These are phyloP conservation scores for Diplodus puntazzo DNA, from an alignment of 2,797 vertebrate genomes.

Conservation along the genomic window DNA sequence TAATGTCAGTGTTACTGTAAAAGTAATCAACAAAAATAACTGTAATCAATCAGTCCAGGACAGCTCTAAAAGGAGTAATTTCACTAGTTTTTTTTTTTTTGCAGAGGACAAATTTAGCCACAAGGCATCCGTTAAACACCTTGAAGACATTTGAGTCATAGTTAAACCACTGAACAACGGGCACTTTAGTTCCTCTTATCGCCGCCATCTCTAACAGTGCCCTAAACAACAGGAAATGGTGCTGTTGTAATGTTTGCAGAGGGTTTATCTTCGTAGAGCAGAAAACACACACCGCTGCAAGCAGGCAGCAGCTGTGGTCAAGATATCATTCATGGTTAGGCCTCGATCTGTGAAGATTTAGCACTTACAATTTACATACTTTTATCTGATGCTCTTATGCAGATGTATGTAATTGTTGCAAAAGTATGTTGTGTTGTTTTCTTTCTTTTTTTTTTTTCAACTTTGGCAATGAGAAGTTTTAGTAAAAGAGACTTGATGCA, in stretches of 20 bases:
- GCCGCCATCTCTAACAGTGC: background rate
- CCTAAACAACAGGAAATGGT: slow-evolving; percentile 12
- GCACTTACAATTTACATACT: background rate
- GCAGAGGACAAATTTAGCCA: background rate
- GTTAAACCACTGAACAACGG: background rate
- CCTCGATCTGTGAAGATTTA: background rate
- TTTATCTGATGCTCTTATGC: background rate
- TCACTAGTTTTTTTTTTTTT: background rate
- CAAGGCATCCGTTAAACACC: slow-evolving; percentile 1
- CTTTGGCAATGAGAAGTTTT: background rate
- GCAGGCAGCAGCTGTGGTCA: background rate
- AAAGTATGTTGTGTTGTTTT: background rate
- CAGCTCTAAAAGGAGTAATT: background rate
- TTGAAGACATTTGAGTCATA: slow-evolving; percentile 3
- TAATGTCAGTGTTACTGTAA: slow-evolving; percentile 1
- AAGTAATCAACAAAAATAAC: background rate
- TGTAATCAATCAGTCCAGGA: background rate
- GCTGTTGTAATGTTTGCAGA: background rate
- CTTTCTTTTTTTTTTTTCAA: too few relatives aligned
- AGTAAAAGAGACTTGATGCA: background rate
- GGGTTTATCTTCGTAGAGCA: background rate
- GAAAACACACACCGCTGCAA: background rate
- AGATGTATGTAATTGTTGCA: background rate
- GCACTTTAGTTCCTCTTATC: background rate
- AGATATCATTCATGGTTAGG: background rate